Conservation (phyloP, 1,140 invertebrate genomes). For the Sycobia sp. region DNA sequence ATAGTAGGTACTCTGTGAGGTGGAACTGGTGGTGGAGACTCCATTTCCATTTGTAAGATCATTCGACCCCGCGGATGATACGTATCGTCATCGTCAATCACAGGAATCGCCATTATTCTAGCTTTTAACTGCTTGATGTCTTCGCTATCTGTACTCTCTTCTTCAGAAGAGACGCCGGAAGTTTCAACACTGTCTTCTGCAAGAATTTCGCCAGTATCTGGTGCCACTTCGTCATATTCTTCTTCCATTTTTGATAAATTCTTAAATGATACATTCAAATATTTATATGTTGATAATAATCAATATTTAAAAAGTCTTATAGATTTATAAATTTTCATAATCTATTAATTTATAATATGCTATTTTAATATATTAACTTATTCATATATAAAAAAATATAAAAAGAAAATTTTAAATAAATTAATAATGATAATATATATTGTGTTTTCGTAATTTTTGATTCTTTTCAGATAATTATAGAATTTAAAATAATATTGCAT, state of each 20-base stretch:
- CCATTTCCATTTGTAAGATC: constrained; percentile 37
- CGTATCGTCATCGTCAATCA: constrained; percentile 69
- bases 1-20: constrained; percentile 26
- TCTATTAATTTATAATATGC: too few species aligned
- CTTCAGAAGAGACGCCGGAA: constrained; percentile 58
- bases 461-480: too few species aligned
- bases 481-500: too few species aligned
- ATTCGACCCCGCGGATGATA: constrained; percentile 68
- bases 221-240: constrained; percentile 46
- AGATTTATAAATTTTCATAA: not conserved
- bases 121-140: constrained; percentile 65
- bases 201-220: constrained; percentile 32
- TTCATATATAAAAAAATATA: not conserved
- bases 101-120: constrained; percentile 56
- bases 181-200: constrained; percentile 44
- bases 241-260: constrained; percentile 38
- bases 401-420: too few species aligned
- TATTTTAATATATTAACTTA: too few species aligned
- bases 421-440: too few species aligned
- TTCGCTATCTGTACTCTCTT: constrained; percentile 53
- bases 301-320: not conserved
- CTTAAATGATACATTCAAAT: not conserved
- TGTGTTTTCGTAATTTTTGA: too few species aligned
- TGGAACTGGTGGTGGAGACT: constrained; percentile 31
- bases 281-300: not conserved